Conservation (phyloP, 2,113 vertebrate genomes). For the Suricata suricatta region DNA sequence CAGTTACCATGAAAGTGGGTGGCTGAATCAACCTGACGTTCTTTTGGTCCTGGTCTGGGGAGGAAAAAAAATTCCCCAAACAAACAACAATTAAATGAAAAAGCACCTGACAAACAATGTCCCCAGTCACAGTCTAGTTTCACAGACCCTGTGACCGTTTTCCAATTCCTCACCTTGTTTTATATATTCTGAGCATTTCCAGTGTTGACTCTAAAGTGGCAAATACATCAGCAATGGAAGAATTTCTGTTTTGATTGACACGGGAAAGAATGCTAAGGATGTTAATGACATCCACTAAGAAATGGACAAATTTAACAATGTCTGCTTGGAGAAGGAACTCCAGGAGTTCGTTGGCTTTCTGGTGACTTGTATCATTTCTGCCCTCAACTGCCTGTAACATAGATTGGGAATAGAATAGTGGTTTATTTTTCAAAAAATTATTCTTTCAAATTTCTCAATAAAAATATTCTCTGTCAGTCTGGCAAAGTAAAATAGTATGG, state of each 20-base stretch:
- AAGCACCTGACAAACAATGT: background rate
- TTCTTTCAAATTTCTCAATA: background rate
- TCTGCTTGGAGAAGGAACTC: conserved; percentile 70
- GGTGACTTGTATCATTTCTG: conserved; percentile 26
- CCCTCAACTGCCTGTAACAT: conserved; percentile 61
- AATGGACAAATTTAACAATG: conserved; percentile 77
- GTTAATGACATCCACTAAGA: conserved; percentile 77
- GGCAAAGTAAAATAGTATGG: background rate
- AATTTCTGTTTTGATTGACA: conserved; percentile 66
- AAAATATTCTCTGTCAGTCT: background rate
- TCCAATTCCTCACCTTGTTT: conserved; percentile 71
- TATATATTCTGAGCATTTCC: conserved; percentile 80
- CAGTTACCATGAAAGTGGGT: conserved; percentile 73
- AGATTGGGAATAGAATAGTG: background rate
- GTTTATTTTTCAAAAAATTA: background rate
- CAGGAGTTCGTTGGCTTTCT: conserved; percentile 73
- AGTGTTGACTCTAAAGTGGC: conserved; percentile 67
- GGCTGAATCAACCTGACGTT: conserved; percentile 60
- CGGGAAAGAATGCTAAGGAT: conserved; percentile 79
- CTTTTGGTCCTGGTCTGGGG: conserved; percentile 80
- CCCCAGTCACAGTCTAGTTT: background rate
- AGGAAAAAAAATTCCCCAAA: background rate
- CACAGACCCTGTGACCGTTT: background rate
- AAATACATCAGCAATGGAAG: conserved; percentile 80
- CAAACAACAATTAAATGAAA: background rate